Evolutionary conservation across 2,113 vertebrate species (phyloP), one percentile per base, ranked within the genome.

Genomic region (Nicator chloris): DNA sequence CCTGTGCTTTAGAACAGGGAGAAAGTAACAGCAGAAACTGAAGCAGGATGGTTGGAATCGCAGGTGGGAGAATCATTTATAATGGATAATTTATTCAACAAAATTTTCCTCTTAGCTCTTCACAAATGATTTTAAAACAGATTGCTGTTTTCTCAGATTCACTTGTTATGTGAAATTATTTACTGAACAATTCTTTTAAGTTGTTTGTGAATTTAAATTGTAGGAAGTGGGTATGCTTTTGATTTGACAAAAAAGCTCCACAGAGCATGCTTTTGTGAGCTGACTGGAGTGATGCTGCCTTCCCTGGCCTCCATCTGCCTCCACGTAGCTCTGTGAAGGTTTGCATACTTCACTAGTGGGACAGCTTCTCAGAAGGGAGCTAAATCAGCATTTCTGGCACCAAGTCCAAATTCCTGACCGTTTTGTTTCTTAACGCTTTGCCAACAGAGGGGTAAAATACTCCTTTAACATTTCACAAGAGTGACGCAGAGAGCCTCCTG

Each of bases 91-190:
- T 96, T 96, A 95, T 97, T 96, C 95, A 96, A 86, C 90, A 95
- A 94, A 64, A 93, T 92, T 93, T 97, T 81, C 72, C 56, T 96
- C 93, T 90, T 81, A 93, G 93, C 87, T 94, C 82, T 90, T 93
- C 72, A 81, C 85, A 92, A 81, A 95, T 95, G 86, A 84, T 88
- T 94, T 80, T 90, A 82, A 96, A 97, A 64, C 94, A 96, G 94
- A 97, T 96, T 94, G 92, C 86, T 88, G 64, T 93, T 95, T 94
- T 95, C 95, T 95, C 93, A 95, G 86, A 96, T 93, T 96, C 88
- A 90, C 86, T 94, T 96, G 95, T 96, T 97, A 96, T 68, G 72
- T 93, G 93, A 81, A 96, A 97, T 95, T 94, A 96, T 96, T 97
- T 97, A 97, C 93, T 65, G 94, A 97, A 78, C 90, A 95, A 95